phyloP scores from a whole-genome alignment of 2,113 vertebrate species.

The Leucopsar rothschildi region DNA sequence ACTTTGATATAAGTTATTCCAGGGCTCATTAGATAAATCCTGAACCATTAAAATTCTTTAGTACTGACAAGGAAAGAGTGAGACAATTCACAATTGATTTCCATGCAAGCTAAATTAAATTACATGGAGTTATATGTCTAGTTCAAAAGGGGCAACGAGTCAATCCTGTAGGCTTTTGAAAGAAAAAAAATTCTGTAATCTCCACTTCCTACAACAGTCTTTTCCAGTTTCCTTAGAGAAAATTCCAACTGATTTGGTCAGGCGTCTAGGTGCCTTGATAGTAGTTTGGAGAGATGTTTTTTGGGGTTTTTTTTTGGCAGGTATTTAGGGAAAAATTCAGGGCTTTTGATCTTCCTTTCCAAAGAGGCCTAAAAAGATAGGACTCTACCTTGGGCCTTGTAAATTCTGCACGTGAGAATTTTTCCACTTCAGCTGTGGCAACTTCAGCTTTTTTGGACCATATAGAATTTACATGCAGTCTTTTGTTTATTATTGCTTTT shows the following conservation, averaged over 20 bases:
- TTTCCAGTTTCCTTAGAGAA: neutral
- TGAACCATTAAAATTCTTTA: neutral
- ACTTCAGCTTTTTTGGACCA: neutral
- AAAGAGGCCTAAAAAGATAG: neutral
- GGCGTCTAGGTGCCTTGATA: neutral
- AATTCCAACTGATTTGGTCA: neutral
- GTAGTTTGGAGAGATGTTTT: neutral
- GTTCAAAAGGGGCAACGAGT: neutral
- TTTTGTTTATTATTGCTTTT: neutral
- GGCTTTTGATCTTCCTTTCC: neutral
- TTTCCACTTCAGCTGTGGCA: neutral
- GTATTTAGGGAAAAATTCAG: neutral
- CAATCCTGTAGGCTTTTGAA: neutral
- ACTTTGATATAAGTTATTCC: neutral
- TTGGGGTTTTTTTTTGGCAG: neutral
- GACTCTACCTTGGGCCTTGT: neutral
- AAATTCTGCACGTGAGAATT: neutral
- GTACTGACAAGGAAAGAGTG: neutral
- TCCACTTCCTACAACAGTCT: neutral
- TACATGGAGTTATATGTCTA: neutral
- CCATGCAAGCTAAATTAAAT: neutral
- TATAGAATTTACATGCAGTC: neutral
- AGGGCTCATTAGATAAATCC: neutral
- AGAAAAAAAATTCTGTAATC: neutral
- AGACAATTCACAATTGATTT: constrained; percentile 4